Evolutionary conservation across 2,797 vertebrate species (phyloP), one percentile per base, ranked within the genome.

Genomic region (Merluccius polli): DNA sequence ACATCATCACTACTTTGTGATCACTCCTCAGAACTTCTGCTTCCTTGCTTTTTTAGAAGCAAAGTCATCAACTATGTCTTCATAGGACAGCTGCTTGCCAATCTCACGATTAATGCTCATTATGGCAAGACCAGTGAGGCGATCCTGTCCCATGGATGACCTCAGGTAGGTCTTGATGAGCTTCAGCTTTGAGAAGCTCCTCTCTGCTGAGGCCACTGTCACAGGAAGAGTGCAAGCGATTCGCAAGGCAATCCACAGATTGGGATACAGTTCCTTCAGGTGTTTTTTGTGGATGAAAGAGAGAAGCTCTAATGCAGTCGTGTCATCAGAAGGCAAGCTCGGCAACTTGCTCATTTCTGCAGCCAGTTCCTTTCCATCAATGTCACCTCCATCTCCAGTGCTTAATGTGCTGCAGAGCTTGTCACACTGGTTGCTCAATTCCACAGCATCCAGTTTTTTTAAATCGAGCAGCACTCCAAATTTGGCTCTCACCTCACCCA

Each of bases 211-310:
- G 2, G 77, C 80, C 30, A 81, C 71, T 13, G 74, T 81, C 27
- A 78, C 80, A 32, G 71, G 77, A 3, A 78, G 71, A 31, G 77
- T 74, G 67, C 71, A 78, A n/a, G 75, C 77, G 67, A 77, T 82
- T 38, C 68, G 18, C 1, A 79, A 73, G 38, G 75, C 75, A 67
- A 77, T 33, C 59, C 73, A 80, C 71, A 78, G 73, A 78, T 82
- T 79, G 44, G 77, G 72, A 59, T 59, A 59, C 29, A 80, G 48
- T 68, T 77, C 44, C 35, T 68, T 77, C n/a, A 82, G 52, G 41
- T 76, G 70, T 71, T 79, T 76, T 71, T 78, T 67, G 33, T 65
- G 63, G 71, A 59, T 59, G 48, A 11, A 76, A 65, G 80, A 76
- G 16, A 78, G 80, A 70, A 74, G 69, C 68, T 77, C 79, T 70